Conservation (phyloP, 2,797 vertebrate genomes). For the Sandelia bainsii region DNA sequence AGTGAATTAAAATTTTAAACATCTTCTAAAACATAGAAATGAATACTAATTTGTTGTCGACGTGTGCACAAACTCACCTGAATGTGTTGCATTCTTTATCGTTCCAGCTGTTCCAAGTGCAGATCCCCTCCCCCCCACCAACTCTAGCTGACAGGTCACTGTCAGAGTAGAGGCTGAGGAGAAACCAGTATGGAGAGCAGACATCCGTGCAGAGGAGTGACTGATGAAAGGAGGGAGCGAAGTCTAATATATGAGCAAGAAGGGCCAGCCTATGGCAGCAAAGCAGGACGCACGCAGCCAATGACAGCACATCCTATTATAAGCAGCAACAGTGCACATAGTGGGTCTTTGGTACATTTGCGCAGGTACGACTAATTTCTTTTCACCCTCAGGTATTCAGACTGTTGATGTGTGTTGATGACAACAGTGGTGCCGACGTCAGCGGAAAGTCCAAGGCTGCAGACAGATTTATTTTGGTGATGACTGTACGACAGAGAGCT, state of each 20-base stretch:
- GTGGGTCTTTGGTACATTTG: slow-evolving; percentile 40
- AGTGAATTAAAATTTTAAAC: neutral
- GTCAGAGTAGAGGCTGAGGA: neutral
- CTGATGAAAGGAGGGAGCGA: slow-evolving; percentile 30
- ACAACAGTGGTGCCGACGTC: slow-evolving; percentile 41
- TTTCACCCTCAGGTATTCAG: slow-evolving; percentile 48
- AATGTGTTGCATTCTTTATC: slow-evolving; percentile 19
- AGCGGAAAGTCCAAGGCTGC: slow-evolving; percentile 51
- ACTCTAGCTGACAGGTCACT: neutral
- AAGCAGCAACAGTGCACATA: slow-evolving; percentile 18
- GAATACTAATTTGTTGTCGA: neutral
- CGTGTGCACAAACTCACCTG: slow-evolving; percentile 39
- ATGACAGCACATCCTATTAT: slow-evolving; percentile 44
- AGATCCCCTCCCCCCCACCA: neutral
- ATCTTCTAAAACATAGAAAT: neutral
- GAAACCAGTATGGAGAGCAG: slow-evolving; percentile 14
- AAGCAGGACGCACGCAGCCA: slow-evolving; percentile 33
- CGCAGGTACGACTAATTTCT: slow-evolving; percentile 54
- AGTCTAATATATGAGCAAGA: slow-evolving; percentile 29
- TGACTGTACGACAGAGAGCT: slow-evolving; percentile 25
- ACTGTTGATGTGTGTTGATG: slow-evolving; percentile 19
- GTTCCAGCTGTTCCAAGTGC: neutral
- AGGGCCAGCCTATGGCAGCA: slow-evolving; percentile 30
- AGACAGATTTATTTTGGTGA: slow-evolving; percentile 37
- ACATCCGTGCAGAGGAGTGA: slow-evolving; percentile 20